Conservation (phyloP, 2,113 vertebrate species). For the Cephalopterus ornatus region DNA sequence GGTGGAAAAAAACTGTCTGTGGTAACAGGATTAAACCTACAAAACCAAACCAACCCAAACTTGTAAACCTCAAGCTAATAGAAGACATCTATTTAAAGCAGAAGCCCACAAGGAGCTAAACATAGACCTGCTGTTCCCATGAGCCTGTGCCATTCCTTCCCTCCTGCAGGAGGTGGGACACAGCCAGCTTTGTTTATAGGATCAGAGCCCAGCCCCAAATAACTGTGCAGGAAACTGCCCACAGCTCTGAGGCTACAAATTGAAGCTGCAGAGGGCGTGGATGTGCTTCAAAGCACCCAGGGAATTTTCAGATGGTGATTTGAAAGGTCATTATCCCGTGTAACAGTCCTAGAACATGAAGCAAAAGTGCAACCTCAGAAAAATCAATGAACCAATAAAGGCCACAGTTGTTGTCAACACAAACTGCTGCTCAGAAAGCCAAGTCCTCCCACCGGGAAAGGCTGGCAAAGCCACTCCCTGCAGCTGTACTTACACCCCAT, state of each 20-base stretch:
- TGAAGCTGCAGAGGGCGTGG: not conserved
- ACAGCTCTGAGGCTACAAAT: not conserved
- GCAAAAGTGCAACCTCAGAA: not conserved
- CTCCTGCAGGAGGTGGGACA: not conserved
- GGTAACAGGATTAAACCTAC: not conserved
- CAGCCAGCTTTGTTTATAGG: not conserved
- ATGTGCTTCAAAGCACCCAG: not conserved
- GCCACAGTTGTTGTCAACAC: rapidly evolving
- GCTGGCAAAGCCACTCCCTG: not conserved
- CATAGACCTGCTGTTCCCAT: not conserved
- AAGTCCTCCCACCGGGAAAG: rapidly evolving
- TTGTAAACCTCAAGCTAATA: not conserved
- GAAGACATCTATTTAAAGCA: not conserved
- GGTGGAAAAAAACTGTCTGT: not conserved
- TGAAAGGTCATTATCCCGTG: not conserved
- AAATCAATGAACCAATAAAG: not conserved
- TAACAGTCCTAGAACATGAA: not conserved
- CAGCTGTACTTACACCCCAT: not conserved
- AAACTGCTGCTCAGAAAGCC: not conserved
- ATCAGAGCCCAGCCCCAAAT: not conserved
- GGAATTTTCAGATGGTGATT: too few species aligned
- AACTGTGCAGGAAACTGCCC: not conserved
- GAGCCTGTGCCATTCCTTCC: rapidly evolving
- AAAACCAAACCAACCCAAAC: not conserved
- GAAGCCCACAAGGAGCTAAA: not conserved